Evolutionary conservation across 2,797 vertebrate species (phyloP).

Genomic region (Peromyscus melanophrys): DNA sequence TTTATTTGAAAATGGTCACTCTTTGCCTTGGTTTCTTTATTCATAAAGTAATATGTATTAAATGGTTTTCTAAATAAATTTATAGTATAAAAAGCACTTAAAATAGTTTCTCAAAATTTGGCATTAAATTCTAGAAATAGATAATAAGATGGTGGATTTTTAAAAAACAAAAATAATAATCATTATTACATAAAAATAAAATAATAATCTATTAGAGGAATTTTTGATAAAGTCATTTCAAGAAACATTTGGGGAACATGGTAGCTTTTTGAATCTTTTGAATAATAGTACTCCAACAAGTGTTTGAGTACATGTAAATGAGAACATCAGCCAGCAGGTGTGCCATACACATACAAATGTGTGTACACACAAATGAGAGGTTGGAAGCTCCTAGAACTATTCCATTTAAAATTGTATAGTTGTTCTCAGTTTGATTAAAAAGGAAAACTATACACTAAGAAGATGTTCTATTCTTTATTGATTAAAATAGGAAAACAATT

Average conservation of each 20-base stretch:
- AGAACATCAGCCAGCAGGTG: background rate
- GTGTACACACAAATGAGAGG: accelerated
- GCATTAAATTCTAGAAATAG: background rate
- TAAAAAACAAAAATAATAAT: background rate
- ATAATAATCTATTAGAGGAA: background rate
- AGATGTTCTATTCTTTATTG: background rate
- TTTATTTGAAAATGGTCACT: background rate
- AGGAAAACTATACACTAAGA: background rate
- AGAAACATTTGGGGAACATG: background rate
- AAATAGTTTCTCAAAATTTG: background rate
- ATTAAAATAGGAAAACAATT: background rate
- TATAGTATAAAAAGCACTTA: too few species aligned
- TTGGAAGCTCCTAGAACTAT: background rate
- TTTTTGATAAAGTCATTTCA: background rate
- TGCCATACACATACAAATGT: background rate
- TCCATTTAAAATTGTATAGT: background rate
- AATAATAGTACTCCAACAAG: background rate
- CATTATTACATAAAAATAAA: background rate
- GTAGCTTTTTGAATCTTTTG: background rate
- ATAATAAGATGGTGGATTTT: background rate
- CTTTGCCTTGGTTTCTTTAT: background rate
- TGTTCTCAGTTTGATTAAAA: background rate
- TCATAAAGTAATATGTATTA: background rate
- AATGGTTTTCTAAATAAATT: background rate
- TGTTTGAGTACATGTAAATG: background rate